Evolutionary conservation across 1,140 invertebrate genomes (phyloP).

Genomic region (Aphidius ervi): DNA sequence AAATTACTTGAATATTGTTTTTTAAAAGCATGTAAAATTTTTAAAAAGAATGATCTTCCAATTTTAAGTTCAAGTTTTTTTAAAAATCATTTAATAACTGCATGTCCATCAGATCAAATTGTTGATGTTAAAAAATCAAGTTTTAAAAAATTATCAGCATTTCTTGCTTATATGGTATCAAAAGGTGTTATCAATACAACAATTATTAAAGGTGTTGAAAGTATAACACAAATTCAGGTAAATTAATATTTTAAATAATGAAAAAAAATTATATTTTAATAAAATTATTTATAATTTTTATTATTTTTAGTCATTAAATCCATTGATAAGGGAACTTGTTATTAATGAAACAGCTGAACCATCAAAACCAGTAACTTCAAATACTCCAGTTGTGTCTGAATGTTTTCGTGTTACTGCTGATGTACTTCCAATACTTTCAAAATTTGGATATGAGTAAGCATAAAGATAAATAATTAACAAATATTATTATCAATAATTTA

Average conservation of each 20-base stretch:
- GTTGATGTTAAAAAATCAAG: slow-evolving; percentile 86
- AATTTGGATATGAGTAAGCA: slow-evolving; percentile 57
- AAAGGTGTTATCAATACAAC: slow-evolving; percentile 57
- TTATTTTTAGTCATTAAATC: slow-evolving; percentile 44
- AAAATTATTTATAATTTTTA: slow-evolving; percentile 1
- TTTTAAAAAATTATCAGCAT: slow-evolving; percentile 84
- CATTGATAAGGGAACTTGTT: slow-evolving; percentile 37
- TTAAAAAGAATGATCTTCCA: slow-evolving; percentile 64
- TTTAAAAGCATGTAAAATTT: slow-evolving; percentile 68
- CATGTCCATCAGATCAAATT: slow-evolving; percentile 61
- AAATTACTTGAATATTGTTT: slow-evolving; percentile 72
- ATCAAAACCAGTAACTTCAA: slow-evolving; percentile 48
- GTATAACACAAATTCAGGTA: slow-evolving; percentile 53
- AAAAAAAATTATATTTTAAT: neutral
- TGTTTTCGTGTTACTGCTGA: slow-evolving; percentile 66
- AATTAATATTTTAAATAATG: slow-evolving; percentile 11
- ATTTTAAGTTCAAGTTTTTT: slow-evolving; percentile 74
- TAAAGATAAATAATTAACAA: slow-evolving; percentile 8
- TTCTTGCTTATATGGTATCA: slow-evolving; percentile 60
- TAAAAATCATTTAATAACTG: slow-evolving; percentile 72
- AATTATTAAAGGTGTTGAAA: slow-evolving; percentile 58
- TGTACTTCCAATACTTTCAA: slow-evolving; percentile 62
- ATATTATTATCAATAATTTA: slow-evolving; percentile 32
- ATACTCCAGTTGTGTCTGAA: slow-evolving; percentile 58
- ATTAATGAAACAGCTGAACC: slow-evolving; percentile 32